Evolutionary conservation across 1,140 invertebrate genomes (phyloP), one percentile per base, ranked within the genome.

Genomic region (Nasonia giraulti): DNA sequence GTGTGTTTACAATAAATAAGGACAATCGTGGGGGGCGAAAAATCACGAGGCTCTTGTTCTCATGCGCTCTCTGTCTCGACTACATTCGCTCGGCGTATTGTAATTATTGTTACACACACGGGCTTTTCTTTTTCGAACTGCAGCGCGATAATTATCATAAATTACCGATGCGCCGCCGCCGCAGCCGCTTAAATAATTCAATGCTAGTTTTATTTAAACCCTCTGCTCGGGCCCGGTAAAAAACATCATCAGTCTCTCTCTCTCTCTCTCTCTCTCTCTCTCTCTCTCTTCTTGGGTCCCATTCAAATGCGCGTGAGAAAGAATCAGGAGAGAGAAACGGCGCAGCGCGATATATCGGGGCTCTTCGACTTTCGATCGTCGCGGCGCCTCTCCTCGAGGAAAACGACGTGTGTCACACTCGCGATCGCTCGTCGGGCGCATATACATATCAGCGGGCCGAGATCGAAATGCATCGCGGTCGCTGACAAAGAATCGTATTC

Each of bases 401-500:
- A 69, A 69, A 11, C 62, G 55, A 44, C 69, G 33, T 37, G 17
- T 27, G 55, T 62, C 55, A 62, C 55, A 23, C 76, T 11, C 40
- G 44, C 27, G 76, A 6, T 47, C 69, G 33, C 27, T 31, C 33
- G 7, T 44, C 40, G 40, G 8, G 7, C 76, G 76, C 33, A 75
- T 75, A 40, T n/a, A 79, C 27, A 79, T 40, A 55, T 33, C 77
- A 87, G 86, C 76, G 88, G 87, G 84, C 83, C 87, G 50, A 89
- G 90, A 91, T 90, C 87, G 87, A 89, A 91, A 91, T 90, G 88
- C 87, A 90, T 89, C 87, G 88, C 55, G 27, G 80, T 84, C 86
- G 87, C 89, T 91, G 90, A 90, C 90, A 90, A 91, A 91, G 89
- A 86, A 87, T 87, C 87, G 84, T 87, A 90, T 90, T 89, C 89